Conservation (phyloP, 2,113 vertebrate species). For the Emberiza fucata region DNA sequence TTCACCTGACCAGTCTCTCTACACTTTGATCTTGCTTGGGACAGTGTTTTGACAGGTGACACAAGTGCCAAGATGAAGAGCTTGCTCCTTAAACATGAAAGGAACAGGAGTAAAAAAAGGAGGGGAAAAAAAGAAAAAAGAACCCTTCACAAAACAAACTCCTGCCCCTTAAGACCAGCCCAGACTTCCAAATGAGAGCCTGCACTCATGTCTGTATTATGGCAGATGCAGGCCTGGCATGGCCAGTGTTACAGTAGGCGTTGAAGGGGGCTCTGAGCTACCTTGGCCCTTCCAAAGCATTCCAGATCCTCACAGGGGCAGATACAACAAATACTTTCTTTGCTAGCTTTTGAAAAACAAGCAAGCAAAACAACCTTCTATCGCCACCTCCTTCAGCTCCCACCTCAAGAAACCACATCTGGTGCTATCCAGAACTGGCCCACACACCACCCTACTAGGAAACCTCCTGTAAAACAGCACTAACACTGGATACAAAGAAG, state of each 20-base stretch:
- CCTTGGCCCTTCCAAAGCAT: background rate
- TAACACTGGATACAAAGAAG: background rate
- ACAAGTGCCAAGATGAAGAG: background rate
- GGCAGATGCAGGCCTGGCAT: background rate
- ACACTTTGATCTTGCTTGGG: background rate
- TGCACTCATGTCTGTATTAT: background rate
- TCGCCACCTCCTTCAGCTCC: background rate
- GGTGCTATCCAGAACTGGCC: background rate
- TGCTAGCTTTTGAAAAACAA: background rate
- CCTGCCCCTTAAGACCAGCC: background rate
- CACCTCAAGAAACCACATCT: background rate
- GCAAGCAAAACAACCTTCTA: background rate
- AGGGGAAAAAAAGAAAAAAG: background rate
- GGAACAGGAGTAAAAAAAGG: accelerated
- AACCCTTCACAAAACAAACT: background rate
- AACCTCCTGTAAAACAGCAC: background rate
- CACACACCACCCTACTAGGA: background rate
- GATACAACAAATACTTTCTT: background rate
- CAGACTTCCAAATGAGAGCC: background rate
- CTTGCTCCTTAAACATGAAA: background rate
- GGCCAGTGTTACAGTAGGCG: background rate
- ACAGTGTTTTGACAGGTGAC: background rate
- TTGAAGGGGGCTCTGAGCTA: background rate
- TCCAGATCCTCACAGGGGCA: background rate
- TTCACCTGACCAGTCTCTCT: background rate